Conservation (phyloP, 1,140 invertebrate species). For the Adoxophyes honmai region DNA sequence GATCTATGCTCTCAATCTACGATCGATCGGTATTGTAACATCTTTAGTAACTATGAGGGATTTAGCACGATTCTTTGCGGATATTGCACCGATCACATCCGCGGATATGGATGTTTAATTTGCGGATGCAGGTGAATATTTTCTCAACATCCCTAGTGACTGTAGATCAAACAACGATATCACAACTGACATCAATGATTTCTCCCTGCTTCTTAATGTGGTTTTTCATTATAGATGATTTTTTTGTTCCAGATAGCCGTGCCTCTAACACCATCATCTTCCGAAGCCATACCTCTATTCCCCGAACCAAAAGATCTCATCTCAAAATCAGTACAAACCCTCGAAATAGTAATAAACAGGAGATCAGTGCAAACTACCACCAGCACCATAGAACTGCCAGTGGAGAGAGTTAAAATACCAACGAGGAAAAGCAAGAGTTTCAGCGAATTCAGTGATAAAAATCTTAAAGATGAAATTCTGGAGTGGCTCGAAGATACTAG, state of each 20-base stretch:
- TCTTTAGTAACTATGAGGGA: no score
- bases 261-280: slow-evolving; percentile 23
- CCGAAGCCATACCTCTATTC: not conserved
- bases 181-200: no score
- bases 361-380: slow-evolving; percentile 19
- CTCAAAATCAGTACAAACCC: slow-evolving; percentile 23
- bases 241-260: slow-evolving; percentile 34
- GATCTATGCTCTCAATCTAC: no score
- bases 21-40: no score
- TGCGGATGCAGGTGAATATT: no score
- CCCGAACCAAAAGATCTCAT: not conserved
- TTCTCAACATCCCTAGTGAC: no score
- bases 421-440: slow-evolving; percentile 8
- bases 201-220: no score
- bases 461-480: not conserved
- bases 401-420: slow-evolving; percentile 17
- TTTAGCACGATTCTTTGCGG: no score
- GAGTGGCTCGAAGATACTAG: slow-evolving; percentile 5
- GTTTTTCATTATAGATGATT: no score
- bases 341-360: not conserved
- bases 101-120: no score
- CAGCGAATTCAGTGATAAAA: not conserved
- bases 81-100: no score
- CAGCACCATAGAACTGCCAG: slow-evolving; percentile 22
- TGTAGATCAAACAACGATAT: no score